Evolutionary conservation across 2,113 vertebrate genomes (phyloP).

Genomic region (Labeo rohita): DNA sequence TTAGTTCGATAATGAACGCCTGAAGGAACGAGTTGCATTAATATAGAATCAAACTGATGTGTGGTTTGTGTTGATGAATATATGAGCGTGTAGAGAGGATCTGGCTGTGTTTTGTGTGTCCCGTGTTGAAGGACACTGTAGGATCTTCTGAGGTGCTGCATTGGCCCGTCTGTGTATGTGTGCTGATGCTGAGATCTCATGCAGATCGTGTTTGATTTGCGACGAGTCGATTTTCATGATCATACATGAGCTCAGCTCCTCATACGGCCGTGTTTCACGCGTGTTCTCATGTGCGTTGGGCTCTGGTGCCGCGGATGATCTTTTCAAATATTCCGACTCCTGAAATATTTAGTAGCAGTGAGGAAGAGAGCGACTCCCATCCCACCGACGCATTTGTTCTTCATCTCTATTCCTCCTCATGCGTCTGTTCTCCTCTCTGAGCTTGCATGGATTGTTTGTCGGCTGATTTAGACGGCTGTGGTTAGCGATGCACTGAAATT

Average conservation of each 20-base stretch:
- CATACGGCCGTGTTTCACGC: not conserved
- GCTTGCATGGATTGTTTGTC: not conserved
- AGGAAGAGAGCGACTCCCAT: not conserved
- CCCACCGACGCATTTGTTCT: not conserved
- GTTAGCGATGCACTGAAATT: not conserved
- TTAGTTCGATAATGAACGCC: too few relatives aligned
- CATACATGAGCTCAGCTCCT: too few relatives aligned
- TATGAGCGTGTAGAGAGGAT: not conserved
- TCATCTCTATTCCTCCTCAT: not conserved
- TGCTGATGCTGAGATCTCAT: not conserved
- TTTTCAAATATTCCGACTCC: slow-evolving; percentile 57
- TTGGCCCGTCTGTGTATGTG: not conserved
- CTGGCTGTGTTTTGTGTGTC: not conserved
- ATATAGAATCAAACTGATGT: too few relatives aligned
- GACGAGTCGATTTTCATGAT: not conserved
- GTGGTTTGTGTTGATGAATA: not conserved
- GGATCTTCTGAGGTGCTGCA: not conserved
- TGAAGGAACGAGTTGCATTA: too few relatives aligned
- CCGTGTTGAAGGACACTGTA: not conserved
- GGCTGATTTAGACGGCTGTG: not conserved
- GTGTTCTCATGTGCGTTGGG: not conserved
- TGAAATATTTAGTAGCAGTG: slow-evolving; percentile 69
- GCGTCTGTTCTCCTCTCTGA: not conserved
- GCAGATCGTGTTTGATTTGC: not conserved
- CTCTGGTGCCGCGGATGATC: slow-evolving; percentile 32